Evolutionary conservation across 2,888 invertebrate species (phyloP).

Genomic region (Mimumesa dahlbomi): DNA sequence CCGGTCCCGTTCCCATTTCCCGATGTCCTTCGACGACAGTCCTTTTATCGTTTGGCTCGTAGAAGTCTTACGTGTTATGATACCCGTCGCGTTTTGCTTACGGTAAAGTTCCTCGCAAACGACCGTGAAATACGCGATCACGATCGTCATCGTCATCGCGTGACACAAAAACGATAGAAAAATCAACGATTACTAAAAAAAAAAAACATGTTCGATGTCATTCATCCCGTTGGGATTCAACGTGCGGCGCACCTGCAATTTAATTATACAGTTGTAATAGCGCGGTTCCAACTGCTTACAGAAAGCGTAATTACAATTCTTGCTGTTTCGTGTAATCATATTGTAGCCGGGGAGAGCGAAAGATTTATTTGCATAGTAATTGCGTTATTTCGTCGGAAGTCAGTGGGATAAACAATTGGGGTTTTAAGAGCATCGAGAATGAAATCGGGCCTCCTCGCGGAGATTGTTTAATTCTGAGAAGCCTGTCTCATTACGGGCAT

Average conservation of each 20-base stretch:
- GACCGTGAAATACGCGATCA: neutral
- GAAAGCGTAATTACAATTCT: too few species aligned
- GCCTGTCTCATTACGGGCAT: slow-evolving; percentile 33
- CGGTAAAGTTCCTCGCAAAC: slow-evolving; percentile 9
- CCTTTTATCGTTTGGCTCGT: slow-evolving; percentile 46
- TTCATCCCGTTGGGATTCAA: too few species aligned
- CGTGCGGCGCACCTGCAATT: too few species aligned
- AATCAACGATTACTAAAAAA: too few species aligned
- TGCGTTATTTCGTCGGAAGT: slow-evolving; percentile 1
- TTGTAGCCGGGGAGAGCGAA: too few species aligned
- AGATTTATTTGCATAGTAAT: neutral
- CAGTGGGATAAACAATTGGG: slow-evolving; percentile 4
- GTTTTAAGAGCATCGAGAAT: slow-evolving; percentile 7
- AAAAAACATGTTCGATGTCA: too few species aligned
- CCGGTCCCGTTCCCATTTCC: slow-evolving; percentile 28
- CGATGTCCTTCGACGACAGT: slow-evolving; percentile 25
- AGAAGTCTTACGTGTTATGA: slow-evolving; percentile 24
- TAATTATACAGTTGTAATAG: too few species aligned
- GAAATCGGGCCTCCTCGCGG: neutral
- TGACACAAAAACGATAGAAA: too few species aligned
- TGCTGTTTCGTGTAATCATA: too few species aligned
- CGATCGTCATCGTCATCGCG: neutral
- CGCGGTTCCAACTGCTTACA: too few species aligned
- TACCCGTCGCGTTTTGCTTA: slow-evolving; percentile 3
- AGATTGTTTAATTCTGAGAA: slow-evolving; percentile 21